Evolutionary conservation across 2,113 vertebrate species (phyloP), one percentile per base, ranked within the genome.

Genomic region (Pipa parva): DNA sequence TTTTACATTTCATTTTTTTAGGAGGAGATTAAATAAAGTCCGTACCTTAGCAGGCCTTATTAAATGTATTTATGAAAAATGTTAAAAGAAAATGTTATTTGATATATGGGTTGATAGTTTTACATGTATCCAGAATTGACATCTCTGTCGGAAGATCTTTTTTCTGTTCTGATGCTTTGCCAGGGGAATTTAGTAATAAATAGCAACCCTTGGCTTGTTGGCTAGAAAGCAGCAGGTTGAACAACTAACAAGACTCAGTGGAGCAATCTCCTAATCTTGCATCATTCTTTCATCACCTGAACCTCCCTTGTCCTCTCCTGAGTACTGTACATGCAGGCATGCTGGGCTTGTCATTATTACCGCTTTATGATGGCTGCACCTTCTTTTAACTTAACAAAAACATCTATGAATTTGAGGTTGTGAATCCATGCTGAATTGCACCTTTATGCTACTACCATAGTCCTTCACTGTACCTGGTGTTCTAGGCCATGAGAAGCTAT

Each of bases 271-370:
- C 33, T 46, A 20, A 24, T 18, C n/a, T 69, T 69, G 50, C 66
- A 69, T 69, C 66, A 69, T 69, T 36, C 57, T 69, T 69, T 61
- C 66, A 69, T 69, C 66, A 69, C 24, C 48, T 22, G 46, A 25
- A 52, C 65, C 57, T 42, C 46, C 65, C 31, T 69, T 42, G 45
- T 61, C 58, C 48, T 69, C 25, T 29, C 36, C 7, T 26, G 58
- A 28, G 58, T 31, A 54, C 27, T 28, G 27, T 18, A 56, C 15
- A 26, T 10, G 1, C 50, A 11, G 17, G 50, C 50, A 26, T 27
- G 25, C 50, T 22, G 12, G 20, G 22, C 48, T 26, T 24, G 52
- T 26, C 26, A 29, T 31, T 7, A 31, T 29, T 10, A 29, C 26
- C 6, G 49, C 17, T 49, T 15, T 21, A 20, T 49, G 9, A 49